Conservation (phyloP, 2,888 invertebrate species). For the Phyllotreta cruciferae region DNA sequence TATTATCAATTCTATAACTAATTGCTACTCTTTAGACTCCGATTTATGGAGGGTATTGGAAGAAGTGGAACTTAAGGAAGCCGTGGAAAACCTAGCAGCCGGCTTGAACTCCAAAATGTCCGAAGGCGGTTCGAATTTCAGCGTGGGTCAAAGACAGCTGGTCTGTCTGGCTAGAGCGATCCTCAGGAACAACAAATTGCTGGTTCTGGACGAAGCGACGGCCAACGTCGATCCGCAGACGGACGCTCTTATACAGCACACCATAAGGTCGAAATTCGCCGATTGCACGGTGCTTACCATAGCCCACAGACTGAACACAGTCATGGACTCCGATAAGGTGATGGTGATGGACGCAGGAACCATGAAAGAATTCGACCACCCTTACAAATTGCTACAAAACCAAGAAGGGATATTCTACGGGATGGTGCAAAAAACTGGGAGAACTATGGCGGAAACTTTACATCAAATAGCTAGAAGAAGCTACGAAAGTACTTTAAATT, state of each 20-base stretch:
- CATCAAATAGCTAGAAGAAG: slow-evolving; percentile 64
- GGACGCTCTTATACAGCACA: slow-evolving; percentile 77
- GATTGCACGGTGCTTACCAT: slow-evolving; percentile 83
- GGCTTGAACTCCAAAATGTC: slow-evolving; percentile 61
- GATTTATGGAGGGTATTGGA: slow-evolving; percentile 81
- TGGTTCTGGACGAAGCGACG: slow-evolving; percentile 73
- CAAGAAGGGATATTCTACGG: slow-evolving; percentile 64
- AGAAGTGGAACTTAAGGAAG: slow-evolving; percentile 79
- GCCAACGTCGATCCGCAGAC: slow-evolving; percentile 83
- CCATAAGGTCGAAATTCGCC: slow-evolving; percentile 76
- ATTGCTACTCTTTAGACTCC: slow-evolving; percentile 59
- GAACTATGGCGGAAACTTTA: slow-evolving; percentile 71
- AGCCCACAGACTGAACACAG: slow-evolving; percentile 83
- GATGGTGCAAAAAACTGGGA: slow-evolving; percentile 76
- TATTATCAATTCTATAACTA: background rate
- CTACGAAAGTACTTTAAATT: slow-evolving; percentile 28
- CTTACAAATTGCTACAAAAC: slow-evolving; percentile 68
- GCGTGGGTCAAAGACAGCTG: slow-evolving; percentile 69
- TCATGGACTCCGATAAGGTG: slow-evolving; percentile 84
- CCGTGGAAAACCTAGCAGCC: slow-evolving; percentile 60
- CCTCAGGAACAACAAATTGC: slow-evolving; percentile 57
- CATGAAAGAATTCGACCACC: slow-evolving; percentile 79
- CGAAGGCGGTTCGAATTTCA: slow-evolving; percentile 66
- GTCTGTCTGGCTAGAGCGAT: slow-evolving; percentile 74
- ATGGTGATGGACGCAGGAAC: slow-evolving; percentile 82